Percentiles rank a stretch among this genome's conserved stretches.
phyloP scores from a whole-genome alignment of 2,113 vertebrate genomes.

The Notothenia rossii region DNA sequence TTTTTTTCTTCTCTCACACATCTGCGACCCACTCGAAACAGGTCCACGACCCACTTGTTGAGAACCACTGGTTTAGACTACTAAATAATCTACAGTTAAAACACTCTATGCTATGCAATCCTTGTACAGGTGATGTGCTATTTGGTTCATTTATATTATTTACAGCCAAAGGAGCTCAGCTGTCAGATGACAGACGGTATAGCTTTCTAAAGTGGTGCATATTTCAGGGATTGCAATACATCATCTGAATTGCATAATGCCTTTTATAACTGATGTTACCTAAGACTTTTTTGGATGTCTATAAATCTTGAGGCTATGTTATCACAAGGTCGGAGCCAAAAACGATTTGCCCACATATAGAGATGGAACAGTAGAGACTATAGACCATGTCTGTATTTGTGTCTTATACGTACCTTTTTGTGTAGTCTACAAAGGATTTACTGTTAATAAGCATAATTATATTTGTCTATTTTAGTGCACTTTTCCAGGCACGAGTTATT shows the following conservation, averaged over 20 bases:
- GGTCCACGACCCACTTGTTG: too few species aligned
- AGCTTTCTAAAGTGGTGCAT: slow-evolving; percentile 37
- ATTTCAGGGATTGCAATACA: slow-evolving; percentile 54
- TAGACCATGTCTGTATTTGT: not conserved
- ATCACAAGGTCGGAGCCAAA: slow-evolving; percentile 20
- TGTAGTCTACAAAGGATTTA: not conserved
- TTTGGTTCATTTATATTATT: slow-evolving; percentile 35
- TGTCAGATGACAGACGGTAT: slow-evolving; percentile 29
- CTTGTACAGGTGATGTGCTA: slow-evolving; percentile 1
- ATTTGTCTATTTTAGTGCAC: not conserved
- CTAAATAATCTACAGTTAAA: not conserved
- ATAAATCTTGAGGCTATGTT: slow-evolving; percentile 29
- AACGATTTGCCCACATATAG: slow-evolving; percentile 21
- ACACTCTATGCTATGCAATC: slow-evolving; percentile 6
- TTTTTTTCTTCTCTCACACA: too few species aligned
- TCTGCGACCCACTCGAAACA: too few species aligned
- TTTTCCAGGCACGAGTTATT: not conserved
- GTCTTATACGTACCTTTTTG: not conserved
- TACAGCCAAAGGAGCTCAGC: slow-evolving; percentile 32
- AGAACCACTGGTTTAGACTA: not conserved
- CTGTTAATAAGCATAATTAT: not conserved
- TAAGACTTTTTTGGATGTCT: slow-evolving; percentile 38
- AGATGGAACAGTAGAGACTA: slow-evolving; percentile 10
- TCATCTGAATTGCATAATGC: slow-evolving; percentile 51
- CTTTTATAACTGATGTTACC: slow-evolving; percentile 54